Conservation (phyloP, 2,113 vertebrate genomes). For the Saimiri boliviensis region DNA sequence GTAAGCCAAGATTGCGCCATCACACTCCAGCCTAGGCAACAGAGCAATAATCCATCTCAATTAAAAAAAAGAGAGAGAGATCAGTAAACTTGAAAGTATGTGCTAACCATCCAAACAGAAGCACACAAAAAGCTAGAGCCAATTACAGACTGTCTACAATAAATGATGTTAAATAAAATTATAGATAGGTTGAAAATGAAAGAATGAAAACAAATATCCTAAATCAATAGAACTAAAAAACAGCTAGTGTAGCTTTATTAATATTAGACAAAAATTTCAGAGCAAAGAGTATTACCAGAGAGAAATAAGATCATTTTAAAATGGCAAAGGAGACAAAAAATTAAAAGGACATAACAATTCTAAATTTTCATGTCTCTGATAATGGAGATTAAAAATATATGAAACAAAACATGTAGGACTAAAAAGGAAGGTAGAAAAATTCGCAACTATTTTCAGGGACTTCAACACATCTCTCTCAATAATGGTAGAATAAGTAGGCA, state of each 20-base stretch:
- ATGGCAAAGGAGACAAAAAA: neutral
- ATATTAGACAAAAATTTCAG: neutral
- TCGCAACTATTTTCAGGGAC: neutral
- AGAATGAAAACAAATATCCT: neutral
- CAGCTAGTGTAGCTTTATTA: neutral
- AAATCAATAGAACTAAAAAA: neutral
- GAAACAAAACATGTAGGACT: neutral
- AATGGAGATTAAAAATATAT: neutral
- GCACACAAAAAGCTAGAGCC: neutral
- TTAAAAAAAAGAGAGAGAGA: no score
- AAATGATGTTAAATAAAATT: neutral
- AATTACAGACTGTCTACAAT: neutral
- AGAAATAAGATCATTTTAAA: neutral
- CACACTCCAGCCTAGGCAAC: no score
- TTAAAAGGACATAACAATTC: neutral
- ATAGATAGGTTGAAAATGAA: neutral
- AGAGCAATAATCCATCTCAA: no score
- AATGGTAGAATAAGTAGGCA: neutral
- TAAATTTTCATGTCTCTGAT: neutral
- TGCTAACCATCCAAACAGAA: neutral
- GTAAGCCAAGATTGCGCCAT: no score
- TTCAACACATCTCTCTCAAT: neutral
- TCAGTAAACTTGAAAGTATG: neutral
- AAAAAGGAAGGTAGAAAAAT: neutral
- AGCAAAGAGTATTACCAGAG: neutral